A percentile compares a stretch with the other conserved stretches of the same genome.
These are phyloP conservation scores for Psammodynastes pulverulentus DNA, from an alignment of 2,113 vertebrate genomes.

Conservation along the genomic window DNA sequence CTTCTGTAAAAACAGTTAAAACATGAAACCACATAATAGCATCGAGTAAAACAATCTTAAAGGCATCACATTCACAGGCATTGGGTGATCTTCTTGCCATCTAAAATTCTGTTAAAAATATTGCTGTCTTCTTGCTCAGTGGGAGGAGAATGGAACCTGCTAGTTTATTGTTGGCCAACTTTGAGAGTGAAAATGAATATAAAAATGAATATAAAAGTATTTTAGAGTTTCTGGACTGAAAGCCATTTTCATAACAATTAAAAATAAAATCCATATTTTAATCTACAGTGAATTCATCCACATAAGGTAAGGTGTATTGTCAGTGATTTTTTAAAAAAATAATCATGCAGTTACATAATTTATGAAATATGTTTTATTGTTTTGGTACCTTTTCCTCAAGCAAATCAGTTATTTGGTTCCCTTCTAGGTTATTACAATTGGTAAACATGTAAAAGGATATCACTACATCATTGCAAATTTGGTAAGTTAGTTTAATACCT, in stretches of 20 bases:
- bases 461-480: slow-evolving; percentile 99
- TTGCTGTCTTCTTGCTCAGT: background rate
- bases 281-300: background rate
- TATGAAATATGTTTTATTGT: background rate
- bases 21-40: background rate
- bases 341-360: background rate
- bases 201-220: background rate
- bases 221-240: background rate
- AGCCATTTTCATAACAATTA: background rate
- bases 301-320: background rate
- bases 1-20: background rate
- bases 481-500: slow-evolving; percentile 76
- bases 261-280: background rate
- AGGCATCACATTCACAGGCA: background rate
- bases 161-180: background rate
- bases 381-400: background rate
- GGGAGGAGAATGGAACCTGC: background rate
- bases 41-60: background rate
- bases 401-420: slow-evolving; percentile 8
- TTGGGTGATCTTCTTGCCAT: background rate
- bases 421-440: slow-evolving; percentile 93
- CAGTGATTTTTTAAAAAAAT: background rate
- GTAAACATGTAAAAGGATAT: slow-evolving; percentile 97
- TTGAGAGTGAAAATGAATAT: background rate
- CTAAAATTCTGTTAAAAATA: background rate